Percentiles rank a stretch among this genome's conserved stretches.
Conservation (phyloP, 2,888 invertebrate genomes). For the Heliconius ethilla region DNA sequence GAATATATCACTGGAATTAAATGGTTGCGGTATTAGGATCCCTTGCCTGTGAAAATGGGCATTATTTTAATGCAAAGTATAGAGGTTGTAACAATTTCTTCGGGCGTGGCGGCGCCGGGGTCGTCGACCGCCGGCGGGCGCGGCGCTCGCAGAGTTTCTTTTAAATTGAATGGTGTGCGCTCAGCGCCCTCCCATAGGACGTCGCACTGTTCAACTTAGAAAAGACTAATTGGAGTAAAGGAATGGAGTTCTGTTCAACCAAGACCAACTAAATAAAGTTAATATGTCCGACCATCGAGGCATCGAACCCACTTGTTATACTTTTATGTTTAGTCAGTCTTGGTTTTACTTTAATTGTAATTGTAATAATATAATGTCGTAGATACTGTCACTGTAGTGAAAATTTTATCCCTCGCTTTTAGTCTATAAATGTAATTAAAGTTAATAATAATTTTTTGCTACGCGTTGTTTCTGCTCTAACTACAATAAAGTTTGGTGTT, state of each 20-base stretch:
- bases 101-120: conserved; percentile 74
- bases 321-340: conserved; percentile 81
- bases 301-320: conserved; percentile 62
- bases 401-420: conserved; percentile 55
- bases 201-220: conserved; percentile 81
- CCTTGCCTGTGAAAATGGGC: conserved; percentile 89
- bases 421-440: conserved; percentile 48
- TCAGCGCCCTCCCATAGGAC: conserved; percentile 67
- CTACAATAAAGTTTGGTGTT: conserved; percentile 69
- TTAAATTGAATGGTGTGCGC: conserved; percentile 81
- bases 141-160: conserved; percentile 79
- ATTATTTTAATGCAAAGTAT: conserved; percentile 96
- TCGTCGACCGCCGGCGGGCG: conserved; percentile 63
- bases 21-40: conserved; percentile 79
- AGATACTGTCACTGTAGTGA: conserved; percentile 50
- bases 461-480: conserved; percentile 69
- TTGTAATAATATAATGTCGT: conserved; percentile 50
- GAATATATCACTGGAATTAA: conserved; percentile 75
- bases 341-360: conserved; percentile 72
- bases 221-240: conserved; percentile 80
- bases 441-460: conserved; percentile 56
- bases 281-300: conserved; percentile 61
- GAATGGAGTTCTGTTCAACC: conserved; percentile 78
- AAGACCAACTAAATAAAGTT: conserved; percentile 81
- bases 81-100: conserved; percentile 88